Conservation (phyloP, 35 echinoderm and acorn worm genomes). For the Holothuria glaberrima region DNA sequence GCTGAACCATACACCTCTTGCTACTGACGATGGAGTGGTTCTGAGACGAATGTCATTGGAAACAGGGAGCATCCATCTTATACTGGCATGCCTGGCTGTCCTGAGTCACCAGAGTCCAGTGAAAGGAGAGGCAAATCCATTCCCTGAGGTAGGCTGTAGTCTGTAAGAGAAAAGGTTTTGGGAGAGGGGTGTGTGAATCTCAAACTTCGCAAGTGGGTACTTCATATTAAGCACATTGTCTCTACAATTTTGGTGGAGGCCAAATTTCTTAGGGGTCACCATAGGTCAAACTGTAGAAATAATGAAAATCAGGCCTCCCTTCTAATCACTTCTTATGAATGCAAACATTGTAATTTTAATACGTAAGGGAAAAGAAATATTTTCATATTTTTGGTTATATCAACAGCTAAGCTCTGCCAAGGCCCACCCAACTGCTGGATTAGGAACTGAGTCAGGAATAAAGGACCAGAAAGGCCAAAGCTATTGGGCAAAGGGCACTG, state of each 20-base stretch:
- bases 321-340: too few relatives aligned
- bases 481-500: conserved; percentile 98
- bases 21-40: conserved; percentile 97
- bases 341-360: too few relatives aligned
- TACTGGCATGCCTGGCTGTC: conserved; percentile 90
- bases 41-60: conserved; percentile 89
- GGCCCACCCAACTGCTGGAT: not conserved
- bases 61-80: conserved; percentile 88
- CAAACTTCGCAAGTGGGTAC: too few relatives aligned
- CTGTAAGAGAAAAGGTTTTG: not conserved
- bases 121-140: not conserved
- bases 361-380: too few relatives aligned
- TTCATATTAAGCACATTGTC: too few relatives aligned
- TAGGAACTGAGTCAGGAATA: conserved; percentile 39
- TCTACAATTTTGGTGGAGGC: too few relatives aligned
- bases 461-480: conserved; percentile 82
- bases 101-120: conserved; percentile 89
- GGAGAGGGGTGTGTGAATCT: too few relatives aligned
- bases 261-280: too few relatives aligned
- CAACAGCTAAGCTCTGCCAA: conserved; percentile 29
- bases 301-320: too few relatives aligned
- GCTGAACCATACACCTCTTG: conserved; percentile 90
- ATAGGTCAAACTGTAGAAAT: too few relatives aligned
- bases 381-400: too few relatives aligned
- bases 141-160: conserved; percentile 61